Percentiles rank a stretch among this genome's conserved stretches.
phyloP scores from a whole-genome alignment of 2,888 invertebrate genomes.

The Apodemia hepburni region DNA sequence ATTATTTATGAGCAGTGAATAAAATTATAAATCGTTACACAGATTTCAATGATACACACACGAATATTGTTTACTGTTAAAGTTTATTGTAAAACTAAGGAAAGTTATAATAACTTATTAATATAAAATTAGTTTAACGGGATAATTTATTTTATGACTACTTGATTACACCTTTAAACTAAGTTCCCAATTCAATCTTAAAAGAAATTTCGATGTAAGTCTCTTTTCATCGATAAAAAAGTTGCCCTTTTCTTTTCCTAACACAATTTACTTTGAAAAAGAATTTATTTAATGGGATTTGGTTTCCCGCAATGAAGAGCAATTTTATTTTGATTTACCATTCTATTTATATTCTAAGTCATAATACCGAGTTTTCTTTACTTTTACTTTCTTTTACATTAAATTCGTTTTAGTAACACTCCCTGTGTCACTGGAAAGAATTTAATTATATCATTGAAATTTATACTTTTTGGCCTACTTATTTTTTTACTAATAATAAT shows the following conservation, averaged over 20 bases:
- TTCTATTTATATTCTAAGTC: constrained; percentile 15
- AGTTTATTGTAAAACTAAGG: no score
- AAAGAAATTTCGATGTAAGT: constrained; percentile 12
- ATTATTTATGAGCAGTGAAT: no score
- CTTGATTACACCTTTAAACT: not conserved
- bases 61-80: no score
- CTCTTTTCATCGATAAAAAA: constrained; percentile 15
- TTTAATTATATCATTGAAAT: not conserved
- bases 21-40: no score
- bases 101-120: no score
- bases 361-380: not conserved
- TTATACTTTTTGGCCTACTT: not conserved
- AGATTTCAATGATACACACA: no score
- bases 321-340: constrained; percentile 19
- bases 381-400: constrained; percentile 5
- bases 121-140: no score
- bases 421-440: not conserved
- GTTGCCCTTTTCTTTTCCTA: constrained; percentile 9
- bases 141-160: not conserved
- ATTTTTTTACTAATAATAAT: no score
- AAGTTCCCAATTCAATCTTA: constrained; percentile 7
- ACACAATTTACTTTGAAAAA: constrained; percentile 34
- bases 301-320: constrained; percentile 20
- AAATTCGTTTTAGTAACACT: no score
- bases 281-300: constrained; percentile 42